A percentile compares a stretch with the other conserved stretches of the same genome.
Conservation (phyloP, 2,888 invertebrate species). For the Platycheirus albimanus region DNA sequence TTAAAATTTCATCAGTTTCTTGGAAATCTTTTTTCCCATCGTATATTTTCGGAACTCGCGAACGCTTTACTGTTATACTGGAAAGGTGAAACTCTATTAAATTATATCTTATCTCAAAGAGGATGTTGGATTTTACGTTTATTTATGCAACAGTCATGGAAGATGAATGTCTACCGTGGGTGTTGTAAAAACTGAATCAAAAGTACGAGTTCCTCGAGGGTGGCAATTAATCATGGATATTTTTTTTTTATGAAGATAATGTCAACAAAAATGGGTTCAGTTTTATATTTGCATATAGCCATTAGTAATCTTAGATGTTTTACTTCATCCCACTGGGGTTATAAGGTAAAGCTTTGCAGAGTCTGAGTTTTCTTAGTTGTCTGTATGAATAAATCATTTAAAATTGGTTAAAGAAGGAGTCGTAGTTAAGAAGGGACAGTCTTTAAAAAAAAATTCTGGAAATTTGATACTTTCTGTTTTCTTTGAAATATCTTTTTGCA, state of each 20-base stretch:
- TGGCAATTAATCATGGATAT: constrained; percentile 68
- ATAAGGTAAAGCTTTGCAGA: constrained; percentile 28
- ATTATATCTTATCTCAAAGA: constrained; percentile 61
- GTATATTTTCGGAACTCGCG: neutral
- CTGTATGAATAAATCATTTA: constrained; percentile 57
- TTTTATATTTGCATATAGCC: constrained; percentile 78
- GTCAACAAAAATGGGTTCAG: constrained; percentile 83
- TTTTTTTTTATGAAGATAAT: constrained; percentile 78
- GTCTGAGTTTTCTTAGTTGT: constrained; percentile 32
- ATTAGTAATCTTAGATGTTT: constrained; percentile 70
- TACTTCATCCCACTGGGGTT: constrained; percentile 40
- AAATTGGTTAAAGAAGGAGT: constrained; percentile 36
- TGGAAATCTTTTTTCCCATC: constrained; percentile 44
- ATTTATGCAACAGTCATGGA: constrained; percentile 40
- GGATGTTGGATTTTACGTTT: constrained; percentile 44
- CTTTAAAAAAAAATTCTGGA: constrained; percentile 9
- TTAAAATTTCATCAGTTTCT: constrained; percentile 68
- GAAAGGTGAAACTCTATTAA: constrained; percentile 61
- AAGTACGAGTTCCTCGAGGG: constrained; percentile 55
- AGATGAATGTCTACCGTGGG: constrained; percentile 70
- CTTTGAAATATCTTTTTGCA: constrained; percentile 5
- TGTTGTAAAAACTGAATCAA: constrained; percentile 65
- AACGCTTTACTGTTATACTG: neutral
- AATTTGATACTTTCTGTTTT: constrained; percentile 44
- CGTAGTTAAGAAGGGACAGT: neutral